Percentiles rank a stretch among this genome's conserved stretches.
phyloP scores from a whole-genome alignment of 1,140 invertebrate species.

The Penaeus indicus region DNA sequence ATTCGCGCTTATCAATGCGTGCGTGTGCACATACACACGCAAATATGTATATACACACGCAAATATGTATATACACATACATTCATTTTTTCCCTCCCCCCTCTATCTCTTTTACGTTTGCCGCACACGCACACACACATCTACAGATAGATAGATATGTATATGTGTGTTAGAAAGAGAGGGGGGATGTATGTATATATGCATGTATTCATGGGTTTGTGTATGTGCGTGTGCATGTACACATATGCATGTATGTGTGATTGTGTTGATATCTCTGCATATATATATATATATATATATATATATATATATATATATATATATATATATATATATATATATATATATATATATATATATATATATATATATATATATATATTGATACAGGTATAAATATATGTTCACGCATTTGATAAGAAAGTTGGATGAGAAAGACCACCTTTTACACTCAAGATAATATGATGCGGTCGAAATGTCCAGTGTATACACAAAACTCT shows the following conservation, averaged over 20 bases:
- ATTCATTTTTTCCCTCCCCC: too few relatives aligned
- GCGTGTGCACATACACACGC: too few relatives aligned
- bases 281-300: slow-evolving; percentile 33
- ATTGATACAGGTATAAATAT: neutral
- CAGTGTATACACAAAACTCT: too few relatives aligned
- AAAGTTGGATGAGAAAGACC: neutral
- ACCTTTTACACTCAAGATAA: too few relatives aligned
- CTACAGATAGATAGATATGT: too few relatives aligned
- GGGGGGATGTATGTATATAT: neutral
- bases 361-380: neutral
- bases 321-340: slow-evolving; percentile 20
- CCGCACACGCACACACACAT: too few relatives aligned
- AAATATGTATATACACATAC: too few relatives aligned
- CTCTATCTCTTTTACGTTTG: too few relatives aligned
- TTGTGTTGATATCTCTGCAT: neutral
- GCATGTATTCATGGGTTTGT: neutral
- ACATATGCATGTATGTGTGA: neutral
- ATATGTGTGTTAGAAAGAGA: neutral
- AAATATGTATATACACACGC: too few relatives aligned
- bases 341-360: neutral
- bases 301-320: neutral
- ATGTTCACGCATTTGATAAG: neutral
- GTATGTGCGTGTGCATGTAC: neutral
- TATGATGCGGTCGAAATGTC: too few relatives aligned
- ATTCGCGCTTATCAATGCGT: too few relatives aligned